Percentiles rank a stretch among this genome's conserved stretches.
These are phyloP conservation scores for Alligator mississippiensis DNA, from an alignment of 2,113 vertebrate species.

Conservation along the genomic window DNA sequence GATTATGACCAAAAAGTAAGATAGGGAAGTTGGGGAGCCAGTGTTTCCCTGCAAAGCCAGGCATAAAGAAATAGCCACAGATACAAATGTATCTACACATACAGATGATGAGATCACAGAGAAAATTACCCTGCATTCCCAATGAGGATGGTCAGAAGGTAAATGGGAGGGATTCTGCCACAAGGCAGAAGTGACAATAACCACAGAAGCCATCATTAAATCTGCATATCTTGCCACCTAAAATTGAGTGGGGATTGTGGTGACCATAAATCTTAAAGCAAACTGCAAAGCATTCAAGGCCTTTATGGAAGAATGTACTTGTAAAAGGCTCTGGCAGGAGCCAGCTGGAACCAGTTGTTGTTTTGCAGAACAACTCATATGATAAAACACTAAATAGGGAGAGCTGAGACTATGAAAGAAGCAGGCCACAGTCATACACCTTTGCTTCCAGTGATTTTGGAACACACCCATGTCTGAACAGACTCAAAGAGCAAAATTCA, in stretches of 20 bases:
- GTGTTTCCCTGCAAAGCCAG: background rate
- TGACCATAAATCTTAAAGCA: background rate
- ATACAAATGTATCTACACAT: background rate
- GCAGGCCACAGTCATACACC: too few species aligned
- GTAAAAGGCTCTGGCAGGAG: too few species aligned
- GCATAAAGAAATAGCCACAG: background rate
- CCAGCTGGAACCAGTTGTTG: too few species aligned
- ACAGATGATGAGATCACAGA: background rate
- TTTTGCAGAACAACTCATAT: too few species aligned
- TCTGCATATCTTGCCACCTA: background rate
- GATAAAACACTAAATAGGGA: too few species aligned
- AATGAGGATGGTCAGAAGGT: background rate
- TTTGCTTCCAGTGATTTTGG: too few species aligned
- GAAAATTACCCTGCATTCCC: background rate
- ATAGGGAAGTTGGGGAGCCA: background rate
- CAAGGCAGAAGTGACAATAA: background rate
- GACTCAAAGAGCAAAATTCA: background rate
- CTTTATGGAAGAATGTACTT: too few species aligned
- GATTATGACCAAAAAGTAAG: background rate
- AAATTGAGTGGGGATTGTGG: background rate
- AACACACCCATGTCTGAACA: background rate
- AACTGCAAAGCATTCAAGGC: background rate
- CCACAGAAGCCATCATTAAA: background rate
- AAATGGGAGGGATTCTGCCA: background rate
- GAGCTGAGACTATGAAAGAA: too few species aligned